Evolutionary conservation across 2,797 vertebrate species (phyloP).

Genomic region (Catharus ustulatus): DNA sequence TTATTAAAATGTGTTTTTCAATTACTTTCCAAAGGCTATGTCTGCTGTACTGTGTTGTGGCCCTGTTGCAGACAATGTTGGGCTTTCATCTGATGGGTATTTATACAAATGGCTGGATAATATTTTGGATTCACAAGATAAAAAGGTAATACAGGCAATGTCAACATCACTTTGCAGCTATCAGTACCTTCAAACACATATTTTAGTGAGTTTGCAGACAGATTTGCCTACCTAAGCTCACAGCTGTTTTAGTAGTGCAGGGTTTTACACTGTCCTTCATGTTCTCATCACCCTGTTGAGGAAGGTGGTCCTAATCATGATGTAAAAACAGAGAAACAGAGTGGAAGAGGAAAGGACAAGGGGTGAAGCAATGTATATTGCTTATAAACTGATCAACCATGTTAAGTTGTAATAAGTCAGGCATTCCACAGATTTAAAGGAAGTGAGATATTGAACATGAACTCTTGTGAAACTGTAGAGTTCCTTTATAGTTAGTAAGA

Average conservation of each 20-base stretch:
- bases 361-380: neutral
- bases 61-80: conserved; percentile 97
- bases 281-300: neutral
- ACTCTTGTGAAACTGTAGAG: neutral
- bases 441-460: neutral
- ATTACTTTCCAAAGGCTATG: conserved; percentile 86
- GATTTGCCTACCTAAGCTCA: neutral
- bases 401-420: neutral
- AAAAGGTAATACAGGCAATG: conserved; percentile 84
- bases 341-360: neutral
- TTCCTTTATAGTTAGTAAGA: neutral
- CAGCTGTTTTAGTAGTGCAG: accelerated
- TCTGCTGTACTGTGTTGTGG: conserved; percentile 98
- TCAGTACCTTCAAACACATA: neutral
- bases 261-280: neutral
- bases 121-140: conserved; percentile 98
- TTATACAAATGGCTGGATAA: conserved; percentile 99
- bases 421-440: neutral
- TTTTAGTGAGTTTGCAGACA: neutral
- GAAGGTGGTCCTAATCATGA: neutral
- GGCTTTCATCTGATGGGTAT: conserved; percentile 97
- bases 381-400: neutral
- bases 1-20: conserved; percentile 17
- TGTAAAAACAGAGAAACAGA: neutral
- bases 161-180: neutral